phyloP scores from a whole-genome alignment of 2,113 vertebrate species.

The Sinocyclocheilus rhinocerous region DNA sequence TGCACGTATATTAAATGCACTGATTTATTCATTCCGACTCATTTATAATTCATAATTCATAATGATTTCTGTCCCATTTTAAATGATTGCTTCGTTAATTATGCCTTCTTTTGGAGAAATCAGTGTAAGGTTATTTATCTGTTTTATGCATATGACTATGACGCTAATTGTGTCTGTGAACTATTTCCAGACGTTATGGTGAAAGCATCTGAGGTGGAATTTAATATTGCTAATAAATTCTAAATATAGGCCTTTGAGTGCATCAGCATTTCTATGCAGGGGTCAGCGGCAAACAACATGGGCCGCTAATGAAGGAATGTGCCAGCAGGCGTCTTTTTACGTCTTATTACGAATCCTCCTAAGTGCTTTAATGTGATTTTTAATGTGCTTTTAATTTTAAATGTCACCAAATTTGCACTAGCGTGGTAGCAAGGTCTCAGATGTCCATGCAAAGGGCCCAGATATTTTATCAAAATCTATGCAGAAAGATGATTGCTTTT shows the following conservation, averaged over 20 bases:
- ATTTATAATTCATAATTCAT: constrained; percentile 27
- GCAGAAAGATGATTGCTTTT: not conserved
- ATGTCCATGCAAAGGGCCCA: not conserved
- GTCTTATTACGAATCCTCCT: not conserved
- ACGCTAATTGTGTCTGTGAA: constrained; percentile 32
- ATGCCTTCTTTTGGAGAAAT: constrained; percentile 3
- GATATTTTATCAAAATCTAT: not conserved
- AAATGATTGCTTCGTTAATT: not conserved
- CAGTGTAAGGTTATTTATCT: constrained; percentile 9
- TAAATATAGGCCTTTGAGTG: constrained; percentile 69
- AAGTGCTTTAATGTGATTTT: constrained; percentile 17
- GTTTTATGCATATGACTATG: constrained; percentile 22
- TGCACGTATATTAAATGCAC: not conserved
- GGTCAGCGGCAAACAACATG: constrained; percentile 56
- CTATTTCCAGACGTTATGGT: constrained; percentile 62
- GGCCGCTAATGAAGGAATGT: not conserved
- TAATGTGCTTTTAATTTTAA: not conserved
- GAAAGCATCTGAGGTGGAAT: constrained; percentile 68
- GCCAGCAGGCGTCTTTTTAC: not conserved
- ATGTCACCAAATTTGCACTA: constrained; percentile 6
- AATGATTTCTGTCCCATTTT: not conserved
- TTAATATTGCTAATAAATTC: constrained; percentile 75
- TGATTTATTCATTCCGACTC: constrained; percentile 14
- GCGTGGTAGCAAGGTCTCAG: not conserved
- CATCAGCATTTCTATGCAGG: constrained; percentile 58